These are phyloP conservation scores for Sarcophaga subvicina DNA, from an alignment of 2,888 invertebrate genomes.

Conservation along the genomic window DNA sequence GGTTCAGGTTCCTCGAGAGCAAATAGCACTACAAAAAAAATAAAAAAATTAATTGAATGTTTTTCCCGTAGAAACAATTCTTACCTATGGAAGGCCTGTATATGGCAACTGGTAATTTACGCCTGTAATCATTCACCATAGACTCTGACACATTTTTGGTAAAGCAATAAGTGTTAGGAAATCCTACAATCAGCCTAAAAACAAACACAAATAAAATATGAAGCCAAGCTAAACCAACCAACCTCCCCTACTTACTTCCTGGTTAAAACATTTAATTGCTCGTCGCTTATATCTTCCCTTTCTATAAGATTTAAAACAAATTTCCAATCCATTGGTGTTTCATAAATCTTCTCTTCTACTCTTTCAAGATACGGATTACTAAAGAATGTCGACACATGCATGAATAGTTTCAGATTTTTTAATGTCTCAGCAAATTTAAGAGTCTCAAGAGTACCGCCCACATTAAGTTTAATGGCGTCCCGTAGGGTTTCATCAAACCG, in stretches of 20 bases:
- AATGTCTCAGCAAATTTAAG: slow-evolving; percentile 84
- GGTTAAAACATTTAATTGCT: slow-evolving; percentile 73
- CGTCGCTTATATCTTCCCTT: slow-evolving; percentile 67
- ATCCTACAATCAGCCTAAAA: slow-evolving; percentile 74
- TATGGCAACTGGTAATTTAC: slow-evolving; percentile 88
- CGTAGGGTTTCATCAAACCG: slow-evolving; percentile 90
- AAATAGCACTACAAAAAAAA: slow-evolving; percentile 71
- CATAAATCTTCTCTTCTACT: slow-evolving; percentile 86
- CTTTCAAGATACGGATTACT: slow-evolving; percentile 89
- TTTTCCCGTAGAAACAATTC: background rate
- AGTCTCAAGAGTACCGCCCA: slow-evolving; percentile 85
- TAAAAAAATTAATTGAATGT: background rate
- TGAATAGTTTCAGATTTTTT: slow-evolving; percentile 83
- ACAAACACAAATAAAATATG: no score
- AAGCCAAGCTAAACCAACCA: background rate
- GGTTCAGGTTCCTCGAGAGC: slow-evolving; percentile 74
- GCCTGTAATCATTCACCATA: slow-evolving; percentile 86
- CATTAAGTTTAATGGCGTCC: slow-evolving; percentile 85
- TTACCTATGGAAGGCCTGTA: slow-evolving; percentile 93
- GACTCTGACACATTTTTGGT: slow-evolving; percentile 94
- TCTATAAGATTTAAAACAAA: slow-evolving; percentile 73
- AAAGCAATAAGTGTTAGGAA: slow-evolving; percentile 95
- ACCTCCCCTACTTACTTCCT: slow-evolving; percentile 72
- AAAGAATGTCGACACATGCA: slow-evolving; percentile 94
- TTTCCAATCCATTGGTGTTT: slow-evolving; percentile 74